Evolutionary conservation across 1,140 invertebrate genomes (phyloP), one percentile per base, ranked within the genome.

Genomic region (Drosophila erecta): DNA sequence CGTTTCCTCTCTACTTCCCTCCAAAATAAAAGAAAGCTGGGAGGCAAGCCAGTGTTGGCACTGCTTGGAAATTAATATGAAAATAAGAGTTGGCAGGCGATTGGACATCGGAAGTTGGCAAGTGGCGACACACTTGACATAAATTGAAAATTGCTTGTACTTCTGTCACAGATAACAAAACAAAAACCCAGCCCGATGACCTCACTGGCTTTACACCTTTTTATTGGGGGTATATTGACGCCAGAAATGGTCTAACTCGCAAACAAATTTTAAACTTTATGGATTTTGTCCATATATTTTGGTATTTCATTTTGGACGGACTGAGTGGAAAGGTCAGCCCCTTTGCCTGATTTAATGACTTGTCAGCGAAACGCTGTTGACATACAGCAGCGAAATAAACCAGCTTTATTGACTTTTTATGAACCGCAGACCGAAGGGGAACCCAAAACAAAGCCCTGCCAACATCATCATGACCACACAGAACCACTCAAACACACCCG

Each of bases 321-420:
- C n/a, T 5, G 24, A 27, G 38, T 38, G 27, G 11, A 30, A 7
- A 40, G 22, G 20, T 46, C 24, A 40, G 22, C 24, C 53, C 20
- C 37, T 56, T 58, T 17, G 65, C 41, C 59, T 72, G 79, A 83
- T 86, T 87, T 87, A 83, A 86, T 86, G 79, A 79, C 59, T 87
- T 87, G 86, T 83, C 83, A 83, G 71, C 83, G 61, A 76, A 87
- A 76, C 87, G 62, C 79, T 79, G 84, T 83, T 86, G 76, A 87
- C 76, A 86, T 64, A 53, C 66, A 62, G 53, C 60, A 89, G 64
- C 65, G 43, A 47, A 69, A 89, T 89, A 90, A 89, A 89, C 72
- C 65, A 55, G 58, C 66, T 89, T 89, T 89, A 89, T 89, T 84
- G 84, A 78, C 67, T 84, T 89, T 90, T 89, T 89, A 89, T 90